Base-by-base conservation (phyloP, 1,140 invertebrate genomes). In the Limonius californicus region DNA sequence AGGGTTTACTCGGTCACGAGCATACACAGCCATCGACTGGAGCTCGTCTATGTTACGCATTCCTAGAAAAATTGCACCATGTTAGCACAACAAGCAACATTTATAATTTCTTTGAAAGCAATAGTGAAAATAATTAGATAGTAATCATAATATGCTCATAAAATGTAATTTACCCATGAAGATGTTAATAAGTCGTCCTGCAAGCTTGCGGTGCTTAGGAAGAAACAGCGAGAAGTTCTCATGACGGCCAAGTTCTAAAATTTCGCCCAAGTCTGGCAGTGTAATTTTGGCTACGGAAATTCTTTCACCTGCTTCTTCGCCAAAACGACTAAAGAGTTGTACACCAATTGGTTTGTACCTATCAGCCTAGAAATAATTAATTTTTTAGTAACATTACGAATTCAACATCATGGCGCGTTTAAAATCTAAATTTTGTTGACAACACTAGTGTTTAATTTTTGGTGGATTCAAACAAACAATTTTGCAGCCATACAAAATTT, bases 201-300 rank as follows among this genome's bases (percentile, higher is more conserved):
- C 87, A 69, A 89, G 80, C 62, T 74, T 74, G 3, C 86, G 81
- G 76, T 91, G 89, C 20, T 80, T 78, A 0, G 86, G 86, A 45
- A 90, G 80, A 69, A 90, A 91, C n/a, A 89, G 76, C 0, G 88
- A 89, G 72, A 91, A 91, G 62, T 85, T 80, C 1, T 84, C 85
- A 18, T 84, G 81, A 58, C 86, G 84, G 20, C 79, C 80, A 57
- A 90, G 75, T 62, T 84, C 76, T 79, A 88, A 76, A 2, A 87
- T 84, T n/a, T 87, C 68, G 1, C 78, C 79, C 1, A 90, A 68
- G 73, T 89, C 83, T 0, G 89, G 89, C 2, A 89, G 74, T 0
- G 81, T 78, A 61, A 89, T 89, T 67, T 85, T 79, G 4, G 80
- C 79, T 1, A 89, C 81, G 0, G 79, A 80, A 7, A 89, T 79